phyloP scores from a whole-genome alignment of 2,797 vertebrate species.

The Mionectes olivaceus region DNA sequence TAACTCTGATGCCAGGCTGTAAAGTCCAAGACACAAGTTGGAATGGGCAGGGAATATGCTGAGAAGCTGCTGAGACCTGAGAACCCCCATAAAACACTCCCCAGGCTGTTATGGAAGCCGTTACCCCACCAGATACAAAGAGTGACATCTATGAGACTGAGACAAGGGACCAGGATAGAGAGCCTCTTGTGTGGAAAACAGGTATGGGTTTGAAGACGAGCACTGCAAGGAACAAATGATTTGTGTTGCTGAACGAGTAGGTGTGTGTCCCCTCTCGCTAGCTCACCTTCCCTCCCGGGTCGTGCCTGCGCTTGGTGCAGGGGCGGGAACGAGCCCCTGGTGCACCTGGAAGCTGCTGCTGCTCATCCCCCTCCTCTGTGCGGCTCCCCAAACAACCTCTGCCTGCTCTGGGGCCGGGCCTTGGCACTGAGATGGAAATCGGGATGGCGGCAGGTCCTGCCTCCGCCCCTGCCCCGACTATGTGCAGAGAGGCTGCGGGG shows the following conservation, averaged over 20 bases:
- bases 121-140: too few relatives aligned
- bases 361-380: not conserved
- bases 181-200: not conserved
- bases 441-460: not conserved
- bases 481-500: accelerated
- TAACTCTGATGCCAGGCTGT: not conserved
- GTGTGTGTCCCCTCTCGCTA: accelerated
- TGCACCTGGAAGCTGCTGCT: accelerated
- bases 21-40: not conserved
- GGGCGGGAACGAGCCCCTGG: accelerated
- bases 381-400: too few relatives aligned
- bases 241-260: not conserved
- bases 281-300: not conserved
- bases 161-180: not conserved
- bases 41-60: not conserved
- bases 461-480: too few relatives aligned
- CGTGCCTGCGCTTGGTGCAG: accelerated
- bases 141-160: accelerated
- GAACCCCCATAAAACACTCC: too few relatives aligned
- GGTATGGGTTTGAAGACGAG: accelerated
- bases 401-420: not conserved
- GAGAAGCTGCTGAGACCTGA: not conserved
- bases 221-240: accelerated
- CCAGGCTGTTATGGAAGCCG: not conserved
- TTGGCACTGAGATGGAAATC: not conserved